Base-by-base conservation (phyloP, 2,113 vertebrate genomes). In the Ictalurus punctatus region DNA sequence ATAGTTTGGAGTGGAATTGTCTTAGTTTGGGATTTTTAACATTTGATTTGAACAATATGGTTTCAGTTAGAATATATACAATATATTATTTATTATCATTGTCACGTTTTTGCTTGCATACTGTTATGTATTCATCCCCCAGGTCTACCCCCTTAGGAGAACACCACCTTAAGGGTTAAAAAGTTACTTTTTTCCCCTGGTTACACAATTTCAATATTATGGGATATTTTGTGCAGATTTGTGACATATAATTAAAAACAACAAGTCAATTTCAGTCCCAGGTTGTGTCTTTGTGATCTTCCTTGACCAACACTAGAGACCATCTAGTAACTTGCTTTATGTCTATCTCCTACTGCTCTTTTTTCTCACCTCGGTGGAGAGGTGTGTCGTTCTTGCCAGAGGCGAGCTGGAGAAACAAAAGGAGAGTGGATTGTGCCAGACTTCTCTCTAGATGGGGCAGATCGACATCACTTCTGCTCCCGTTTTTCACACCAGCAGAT, bases 401-500 rank as follows among this genome's bases (percentile, higher is more conserved):
- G 85, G 78, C 56, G 40, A 89, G 58, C 44, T 85, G 67, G 61
- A 88, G 88, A 84, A 83, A 85, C 89, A 89, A 89, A 67, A 87
- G 34, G 16, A 58, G 34, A 65, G 79, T 30, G 12, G 52, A 87
- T 56, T 48, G 74, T 76, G 40, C 85, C 44, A 69, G 87, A 76
- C 52, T 48, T 81, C 84, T 89, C 76, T 65, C 40, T 37, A 74
- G 73, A 84, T 63, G n/a, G 25, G 52, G 86, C 84, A 87, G 54
- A 78, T 58, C 9, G 37, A 73, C 61, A 65, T 59, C 67, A 19
- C 80, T 63, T 85, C 56, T 81, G 54, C 40, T 85, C 65, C n/a
- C 21, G 52, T 85, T 58, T 85, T 89, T 87, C n/a, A 86, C 90
- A 87, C 89, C 80, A 76, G 19, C 82, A 48, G 76, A 86, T 91